Evolutionary conservation across 2,797 vertebrate species (phyloP).

Genomic region (Malurus splendens): DNA sequence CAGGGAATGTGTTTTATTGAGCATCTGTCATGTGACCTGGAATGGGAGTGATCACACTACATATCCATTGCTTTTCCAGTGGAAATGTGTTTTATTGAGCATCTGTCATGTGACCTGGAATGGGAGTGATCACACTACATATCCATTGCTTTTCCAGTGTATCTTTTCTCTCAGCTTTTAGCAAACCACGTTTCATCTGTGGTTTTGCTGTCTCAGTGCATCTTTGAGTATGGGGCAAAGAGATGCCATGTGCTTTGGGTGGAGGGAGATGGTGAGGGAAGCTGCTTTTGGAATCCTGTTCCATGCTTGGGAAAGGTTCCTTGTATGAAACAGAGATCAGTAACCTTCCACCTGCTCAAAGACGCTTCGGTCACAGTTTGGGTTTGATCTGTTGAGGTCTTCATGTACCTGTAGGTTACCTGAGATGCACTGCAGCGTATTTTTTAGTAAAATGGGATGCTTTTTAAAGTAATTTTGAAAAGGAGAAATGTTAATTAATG

Average conservation of each 20-base stretch:
- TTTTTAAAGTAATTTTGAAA: neutral
- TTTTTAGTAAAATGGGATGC: neutral
- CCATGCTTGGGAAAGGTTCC: neutral
- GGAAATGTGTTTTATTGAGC: neutral
- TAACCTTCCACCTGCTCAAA: neutral
- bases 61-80: neutral
- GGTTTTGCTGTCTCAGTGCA: neutral
- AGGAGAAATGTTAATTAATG: neutral
- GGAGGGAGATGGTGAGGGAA: neutral
- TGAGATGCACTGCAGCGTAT: neutral
- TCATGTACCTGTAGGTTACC: neutral
- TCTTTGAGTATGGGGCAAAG: neutral
- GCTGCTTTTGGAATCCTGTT: neutral
- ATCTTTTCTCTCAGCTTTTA: neutral
- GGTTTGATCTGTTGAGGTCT: neutral
- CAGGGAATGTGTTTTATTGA: neutral
- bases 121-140: neutral
- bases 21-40: fast-evolving
- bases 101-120: fast-evolving
- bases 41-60: neutral
- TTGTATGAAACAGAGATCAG: neutral
- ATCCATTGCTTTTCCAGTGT: neutral
- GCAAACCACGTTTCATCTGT: neutral
- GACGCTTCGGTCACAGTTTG: neutral
- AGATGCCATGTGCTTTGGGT: neutral